Evolutionary conservation across 2,113 vertebrate species (phyloP).

Genomic region (Pedionomus torquatus): DNA sequence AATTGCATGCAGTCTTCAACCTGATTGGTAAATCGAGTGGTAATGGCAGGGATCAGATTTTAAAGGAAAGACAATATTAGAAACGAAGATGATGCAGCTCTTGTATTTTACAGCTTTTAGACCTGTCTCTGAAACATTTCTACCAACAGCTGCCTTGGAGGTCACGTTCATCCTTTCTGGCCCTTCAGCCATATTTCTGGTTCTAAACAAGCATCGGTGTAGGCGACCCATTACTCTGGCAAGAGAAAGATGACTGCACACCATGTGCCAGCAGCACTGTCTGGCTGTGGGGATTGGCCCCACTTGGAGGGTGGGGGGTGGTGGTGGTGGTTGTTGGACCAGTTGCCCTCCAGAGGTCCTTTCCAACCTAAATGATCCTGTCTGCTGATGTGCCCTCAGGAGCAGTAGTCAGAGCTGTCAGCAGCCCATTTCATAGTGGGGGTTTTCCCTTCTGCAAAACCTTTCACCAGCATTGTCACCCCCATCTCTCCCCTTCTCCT

Average conservation of each 20-base stretch:
- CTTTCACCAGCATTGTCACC: background rate
- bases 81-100: background rate
- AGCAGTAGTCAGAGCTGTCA: background rate
- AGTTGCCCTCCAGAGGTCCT: background rate
- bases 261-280: accelerated
- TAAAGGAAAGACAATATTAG: background rate
- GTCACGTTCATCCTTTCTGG: background rate
- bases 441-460: background rate
- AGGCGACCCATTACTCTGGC: background rate
- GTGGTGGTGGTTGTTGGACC: background rate
- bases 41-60: background rate
- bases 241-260: background rate
- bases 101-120: background rate
- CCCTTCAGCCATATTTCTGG: background rate
- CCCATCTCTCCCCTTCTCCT: background rate
- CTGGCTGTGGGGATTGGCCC: background rate
- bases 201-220: background rate
- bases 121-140: background rate
- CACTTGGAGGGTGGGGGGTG: background rate
- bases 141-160: background rate
- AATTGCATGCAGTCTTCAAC: conserved; percentile 14
- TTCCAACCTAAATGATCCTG: background rate
- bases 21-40: background rate
- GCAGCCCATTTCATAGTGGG: background rate
- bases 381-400: background rate